Evolutionary conservation across 2,888 invertebrate genomes (phyloP), one percentile per base, ranked within the genome.

Genomic region (Bruchidius siliquastri): DNA sequence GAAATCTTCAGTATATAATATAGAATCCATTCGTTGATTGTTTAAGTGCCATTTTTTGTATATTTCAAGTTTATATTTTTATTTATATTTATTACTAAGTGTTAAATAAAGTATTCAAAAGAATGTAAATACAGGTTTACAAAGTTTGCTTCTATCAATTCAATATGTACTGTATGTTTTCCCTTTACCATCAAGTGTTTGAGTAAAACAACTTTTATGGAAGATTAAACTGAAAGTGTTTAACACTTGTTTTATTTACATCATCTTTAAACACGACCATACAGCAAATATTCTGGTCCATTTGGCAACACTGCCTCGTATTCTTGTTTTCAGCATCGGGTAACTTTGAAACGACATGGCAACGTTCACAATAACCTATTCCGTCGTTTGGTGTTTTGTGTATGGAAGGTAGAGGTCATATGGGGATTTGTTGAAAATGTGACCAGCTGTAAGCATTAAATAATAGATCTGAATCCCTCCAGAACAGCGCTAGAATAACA

Each of bases 121-220:
- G 75, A 76, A 72, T 77, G 75, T 78, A 78, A 76, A 78, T 78
- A 78, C 68, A 75, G 74, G 75, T 75, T 76, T 75, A 76, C 75
- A 76, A 76, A 77, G 79, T 79, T 79, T 79, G 80, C 80, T 80
- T 80, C 77, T 79, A 78, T 79, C 76, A 72, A 77, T 77, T 79
- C 77, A 76, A 77, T 74, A 76, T 75, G 76, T 76, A 75, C 72
- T 77, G 78, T 79, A 78, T 79, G 79, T 80, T 80, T 77, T 79
- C 77, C 79, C 79, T 78, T 80, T 79, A 79, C 79, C 78, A 80
- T 80, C 80, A 79, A 80, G 79, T 80, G 79, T 80, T 80, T 78
- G 75, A 80, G 78, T 80, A 77, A 77, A 76, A 77, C 77, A 78
- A 80, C 80, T 80, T 79, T 80, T 80, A 80, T 80, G 79, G 80